Evolutionary conservation across 2,113 vertebrate genomes (phyloP), one percentile per base, ranked within the genome.

Genomic region (Furnarius figulus): DNA sequence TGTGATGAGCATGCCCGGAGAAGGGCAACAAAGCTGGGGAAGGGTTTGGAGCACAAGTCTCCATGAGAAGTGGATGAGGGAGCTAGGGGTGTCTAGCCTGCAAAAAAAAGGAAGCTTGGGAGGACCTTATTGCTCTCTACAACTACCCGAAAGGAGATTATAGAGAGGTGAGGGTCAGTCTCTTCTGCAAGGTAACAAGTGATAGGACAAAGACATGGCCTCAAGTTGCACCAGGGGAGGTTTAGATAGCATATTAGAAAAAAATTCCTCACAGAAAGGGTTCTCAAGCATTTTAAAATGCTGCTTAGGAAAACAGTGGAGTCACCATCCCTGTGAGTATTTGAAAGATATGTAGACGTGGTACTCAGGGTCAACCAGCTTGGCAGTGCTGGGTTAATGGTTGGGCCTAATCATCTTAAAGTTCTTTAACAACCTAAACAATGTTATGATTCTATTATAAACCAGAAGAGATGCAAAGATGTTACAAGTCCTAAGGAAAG

Each of bases 381-480:
- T 79, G n/a, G 52, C 28, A 73, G 12, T 27, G 28, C 37, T 67
- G 21, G 30, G 14, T 85, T 73, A 79, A 73, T 18, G 21, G 21
- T 33, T 53, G 21, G 30, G 22, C 39, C 65, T 46, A 73, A 53
- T 47, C 28, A 67, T 23, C 52, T 47, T 40, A n/a, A 73, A 40
- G 20, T 9, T 27, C 30, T 72, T 81, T 61, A 31, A 39, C 46
- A 80, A 67, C 7, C 3, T 47, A 80, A 85, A 59, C 19, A 23
- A 28, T 21, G 24, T 27, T 37, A 55, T 49, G 47, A 62, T 95
- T 97, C 62, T 79, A 40, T 95, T 79, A 66, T 70, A 96, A 97
- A 94, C 78, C 40, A 95, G 82, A 93, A 94, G 81, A 96, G 94
- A 96, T 62, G 71, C 91, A 95, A n/a, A 50, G 56, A 37, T 53